Conservation (phyloP, 1,140 invertebrate species). For the Nasonia longicornis region DNA sequence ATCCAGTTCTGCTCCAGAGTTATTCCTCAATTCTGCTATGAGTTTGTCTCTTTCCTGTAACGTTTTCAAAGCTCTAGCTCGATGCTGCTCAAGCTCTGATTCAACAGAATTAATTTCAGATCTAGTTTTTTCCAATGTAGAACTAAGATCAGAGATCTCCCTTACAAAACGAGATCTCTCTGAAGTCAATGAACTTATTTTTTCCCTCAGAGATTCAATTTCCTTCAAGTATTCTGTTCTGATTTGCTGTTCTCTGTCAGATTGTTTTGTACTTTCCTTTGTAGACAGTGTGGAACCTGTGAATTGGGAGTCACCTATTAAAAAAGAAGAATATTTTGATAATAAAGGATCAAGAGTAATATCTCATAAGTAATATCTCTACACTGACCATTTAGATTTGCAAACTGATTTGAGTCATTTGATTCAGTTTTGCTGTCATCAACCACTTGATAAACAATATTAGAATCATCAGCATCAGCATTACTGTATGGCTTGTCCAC, state of each 20-base stretch:
- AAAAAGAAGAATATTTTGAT: not conserved
- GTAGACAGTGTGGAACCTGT: not conserved
- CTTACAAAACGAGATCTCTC: conserved; percentile 59
- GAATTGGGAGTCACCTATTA: conserved; percentile 2
- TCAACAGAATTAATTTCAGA: conserved; percentile 72
- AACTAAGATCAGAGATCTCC: conserved; percentile 65
- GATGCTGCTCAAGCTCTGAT: conserved; percentile 78
- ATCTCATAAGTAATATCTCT: not conserved
- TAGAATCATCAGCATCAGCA: not conserved
- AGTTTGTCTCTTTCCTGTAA: conserved; percentile 83
- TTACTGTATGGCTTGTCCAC: not conserved
- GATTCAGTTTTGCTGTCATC: conserved; percentile 12
- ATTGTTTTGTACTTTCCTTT: conserved; percentile 21
- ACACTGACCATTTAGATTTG: conserved; percentile 16
- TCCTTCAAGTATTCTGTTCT: conserved; percentile 60
- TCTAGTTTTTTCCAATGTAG: conserved; percentile 71
- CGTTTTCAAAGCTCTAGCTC: conserved; percentile 78
- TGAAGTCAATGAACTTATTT: conserved; percentile 57
- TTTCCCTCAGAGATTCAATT: conserved; percentile 59
- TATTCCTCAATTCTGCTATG: conserved; percentile 75
- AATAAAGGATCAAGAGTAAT: not conserved
- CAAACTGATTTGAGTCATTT: not conserved
- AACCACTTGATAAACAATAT: not conserved
- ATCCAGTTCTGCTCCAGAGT: conserved; percentile 57
- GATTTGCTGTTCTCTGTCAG: conserved; percentile 32